These are phyloP conservation scores for Platyscapa corneri DNA, from an alignment of 1,140 invertebrate genomes.

Conservation along the genomic window DNA sequence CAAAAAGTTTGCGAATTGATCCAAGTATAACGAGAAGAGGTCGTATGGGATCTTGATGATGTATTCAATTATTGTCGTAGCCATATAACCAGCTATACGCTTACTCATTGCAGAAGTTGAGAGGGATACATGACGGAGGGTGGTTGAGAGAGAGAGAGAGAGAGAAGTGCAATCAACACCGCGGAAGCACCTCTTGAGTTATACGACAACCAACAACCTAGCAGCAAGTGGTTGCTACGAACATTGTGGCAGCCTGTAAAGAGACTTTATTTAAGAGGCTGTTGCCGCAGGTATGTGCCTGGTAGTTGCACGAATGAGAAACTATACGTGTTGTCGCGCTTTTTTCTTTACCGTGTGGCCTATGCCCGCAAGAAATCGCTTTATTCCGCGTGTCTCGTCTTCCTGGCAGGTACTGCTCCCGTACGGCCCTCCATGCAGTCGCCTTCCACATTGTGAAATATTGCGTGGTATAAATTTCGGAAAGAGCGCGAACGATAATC, in stretches of 20 bases:
- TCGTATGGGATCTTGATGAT: constrained; percentile 51
- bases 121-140: background rate
- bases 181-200: constrained; percentile 62
- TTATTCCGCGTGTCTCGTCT: constrained; percentile 1
- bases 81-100: constrained; percentile 48
- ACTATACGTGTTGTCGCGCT: background rate
- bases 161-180: constrained; percentile 59
- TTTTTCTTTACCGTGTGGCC: constrained; percentile 18
- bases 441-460: constrained; percentile 1
- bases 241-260: constrained; percentile 59
- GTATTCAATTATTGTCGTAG: constrained; percentile 59
- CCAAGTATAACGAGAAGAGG: constrained; percentile 31
- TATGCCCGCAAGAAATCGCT: constrained; percentile 27
- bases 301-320: background rate
- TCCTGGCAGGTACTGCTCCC: background rate
- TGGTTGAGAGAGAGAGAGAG: background rate
- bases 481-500: background rate
- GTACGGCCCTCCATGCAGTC: background rate
- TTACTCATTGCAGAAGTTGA: background rate
- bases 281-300: constrained; percentile 42
- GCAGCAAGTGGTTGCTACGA: constrained; percentile 58
- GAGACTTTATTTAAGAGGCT: constrained; percentile 59
- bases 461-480: constrained; percentile 30
- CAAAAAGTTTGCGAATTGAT: constrained; percentile 22
- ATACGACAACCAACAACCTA: constrained; percentile 58